phyloP scores from a whole-genome alignment of 1,140 invertebrate genomes.

The Notospermus geniculatus region DNA sequence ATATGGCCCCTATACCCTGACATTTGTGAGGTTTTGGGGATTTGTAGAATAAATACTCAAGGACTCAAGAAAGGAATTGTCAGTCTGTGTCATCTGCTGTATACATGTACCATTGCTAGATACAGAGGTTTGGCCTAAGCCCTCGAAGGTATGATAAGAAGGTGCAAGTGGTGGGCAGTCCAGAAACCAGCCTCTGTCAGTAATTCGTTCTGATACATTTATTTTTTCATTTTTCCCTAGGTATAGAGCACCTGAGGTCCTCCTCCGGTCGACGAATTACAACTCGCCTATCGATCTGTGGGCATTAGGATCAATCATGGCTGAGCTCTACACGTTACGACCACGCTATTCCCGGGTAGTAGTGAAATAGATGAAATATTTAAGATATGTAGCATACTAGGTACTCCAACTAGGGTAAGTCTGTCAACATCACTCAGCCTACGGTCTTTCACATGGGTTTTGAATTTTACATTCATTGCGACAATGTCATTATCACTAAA shows the following conservation, averaged over 20 bases:
- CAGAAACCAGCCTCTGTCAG: background rate
- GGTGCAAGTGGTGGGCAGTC: background rate
- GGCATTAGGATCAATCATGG: conserved; percentile 93
- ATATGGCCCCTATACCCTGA: no score
- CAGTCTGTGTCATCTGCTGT: no score
- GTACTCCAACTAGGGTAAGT: conserved; percentile 86
- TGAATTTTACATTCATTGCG: no score
- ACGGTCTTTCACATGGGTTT: no score
- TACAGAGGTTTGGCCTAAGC: no score
- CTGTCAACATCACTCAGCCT: no score
- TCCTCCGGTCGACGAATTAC: conserved; percentile 92
- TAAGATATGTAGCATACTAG: conserved; percentile 86
- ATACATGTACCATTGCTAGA: no score
- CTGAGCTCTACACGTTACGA: conserved; percentile 96
- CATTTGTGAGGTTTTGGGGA: no score
- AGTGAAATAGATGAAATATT: conserved; percentile 99
- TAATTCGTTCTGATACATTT: no score
- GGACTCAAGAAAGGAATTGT: no score
- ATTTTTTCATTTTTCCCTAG: conserved; percentile 36
- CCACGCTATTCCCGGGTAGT: conserved; percentile 90
- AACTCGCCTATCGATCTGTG: conserved; percentile 97
- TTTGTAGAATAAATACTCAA: no score
- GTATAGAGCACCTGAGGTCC: conserved; percentile 92
- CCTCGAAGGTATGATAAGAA: background rate
- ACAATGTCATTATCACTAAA: no score